Base-by-base conservation (phyloP, 2,888 invertebrate genomes). In the Lycia hirtaria region DNA sequence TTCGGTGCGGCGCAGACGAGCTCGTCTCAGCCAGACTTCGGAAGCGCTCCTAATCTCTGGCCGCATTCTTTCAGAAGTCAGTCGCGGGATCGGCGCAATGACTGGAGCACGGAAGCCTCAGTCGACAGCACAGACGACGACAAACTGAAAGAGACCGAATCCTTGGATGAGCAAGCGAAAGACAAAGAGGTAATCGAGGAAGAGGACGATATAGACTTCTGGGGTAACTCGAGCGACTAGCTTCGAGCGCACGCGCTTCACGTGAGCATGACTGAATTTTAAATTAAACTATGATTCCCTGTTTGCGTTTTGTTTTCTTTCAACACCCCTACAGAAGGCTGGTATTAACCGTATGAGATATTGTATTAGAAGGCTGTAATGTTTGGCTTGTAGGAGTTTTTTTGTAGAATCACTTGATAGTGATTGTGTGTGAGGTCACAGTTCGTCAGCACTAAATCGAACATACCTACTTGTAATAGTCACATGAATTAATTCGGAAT, bases 41-140 rank as follows among this genome's bases (percentile, higher is more conserved):
- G 87, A 70, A 91, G 91, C 76, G 85, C 89, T 65, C 92, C 92
- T 84, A 92, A 92, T 85, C 79, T 92, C 78, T 81, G 83, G 73
- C 83, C 88, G 73, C 88, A 82, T 90, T 92, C 90, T 91, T 92
- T 92, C 88, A 92, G 92, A 92, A 91, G 91, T 91, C 90, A 85
- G 50, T 91, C 92, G 75, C 83, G 90, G 68, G 90, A 90, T 75
- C 76, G 75, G 62, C 82, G 77, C 69, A 73, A 72, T 60, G 87
- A 88, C 56, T 80, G 86, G 79, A 83, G 81, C 73, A 66, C 72
- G 57, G 83, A 87, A 53, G 76, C 72, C 26, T 75, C 82, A 30
- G 71, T 71, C 9, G 82, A 82, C 78, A 83, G 73, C 71, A 61
- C 68, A 41, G 75, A 76, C 24, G 88, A 82, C 48, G 76, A 72